Base-by-base conservation (phyloP, 1,140 invertebrate species). In the Bicyclus anynana region DNA sequence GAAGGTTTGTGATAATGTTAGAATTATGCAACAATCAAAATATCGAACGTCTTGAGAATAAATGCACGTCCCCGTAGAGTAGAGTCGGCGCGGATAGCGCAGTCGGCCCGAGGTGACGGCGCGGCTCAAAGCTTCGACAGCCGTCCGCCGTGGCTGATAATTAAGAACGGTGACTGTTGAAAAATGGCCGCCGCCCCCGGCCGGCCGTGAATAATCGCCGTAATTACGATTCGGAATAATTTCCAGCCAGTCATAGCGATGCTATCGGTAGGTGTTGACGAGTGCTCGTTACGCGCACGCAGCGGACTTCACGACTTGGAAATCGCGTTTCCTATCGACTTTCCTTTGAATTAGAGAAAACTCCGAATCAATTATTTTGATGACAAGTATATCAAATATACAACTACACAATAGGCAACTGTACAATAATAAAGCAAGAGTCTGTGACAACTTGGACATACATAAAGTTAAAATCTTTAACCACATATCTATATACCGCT, bases 161-260 rank as follows among this genome's bases (percentile, higher is more conserved):
- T 88, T 88, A 88, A 88, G 84, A 88, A 88, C 80, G 79, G 85
- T 88, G 85, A 88, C 85, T 88, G 85, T 88, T 88, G 84, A 88
- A 88, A 88, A 88, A 88, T 86, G 83, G 80, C 81, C 65, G 83
- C 85, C 81, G 83, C 83, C 85, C 85, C 81, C 82, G 85, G 84
- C 83, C 81, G 76, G 80, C 85, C 85, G 83, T 88, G 85, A 88
- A 88, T 88, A 88, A 88, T 88, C 83, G 85, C 67, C 77, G 85
- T 88, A 88, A 88, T 88, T 88, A 88, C 83, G 77, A 88, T 84
- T 88, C 83, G 73, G 85, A 88, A 88, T 88, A 88, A 88, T 88
- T 88, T 88, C 85, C 77, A 81, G 84, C 84, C 81, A 88, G 85
- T 88, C 85, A 88, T 88, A 88, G 83, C 83, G 85, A 88, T 88